These are phyloP conservation scores for Drosophila bocki DNA, from an alignment of 1,140 invertebrate species.

Conservation along the genomic window DNA sequence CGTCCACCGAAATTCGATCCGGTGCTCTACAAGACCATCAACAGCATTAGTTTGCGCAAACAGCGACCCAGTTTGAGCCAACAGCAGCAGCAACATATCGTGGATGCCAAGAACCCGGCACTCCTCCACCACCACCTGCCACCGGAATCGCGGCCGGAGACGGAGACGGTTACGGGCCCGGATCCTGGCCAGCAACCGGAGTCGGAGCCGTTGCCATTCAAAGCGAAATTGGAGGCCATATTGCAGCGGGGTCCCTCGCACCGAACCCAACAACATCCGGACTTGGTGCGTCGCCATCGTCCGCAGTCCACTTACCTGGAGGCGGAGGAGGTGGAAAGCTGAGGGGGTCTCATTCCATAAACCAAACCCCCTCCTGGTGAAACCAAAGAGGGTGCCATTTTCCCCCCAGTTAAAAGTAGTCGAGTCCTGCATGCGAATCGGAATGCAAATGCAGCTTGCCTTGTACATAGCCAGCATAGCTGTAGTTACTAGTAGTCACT, in stretches of 20 bases:
- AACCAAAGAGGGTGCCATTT: slow-evolving; percentile 49
- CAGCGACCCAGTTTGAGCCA: slow-evolving; percentile 74
- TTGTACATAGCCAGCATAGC: slow-evolving; percentile 46
- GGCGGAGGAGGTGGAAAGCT: slow-evolving; percentile 41
- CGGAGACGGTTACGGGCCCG: slow-evolving; percentile 16
- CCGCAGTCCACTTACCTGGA: slow-evolving; percentile 64
- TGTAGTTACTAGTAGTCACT: slow-evolving; percentile 34
- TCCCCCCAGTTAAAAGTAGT: slow-evolving; percentile 30
- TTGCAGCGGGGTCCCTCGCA: slow-evolving; percentile 80
- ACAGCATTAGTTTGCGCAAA: slow-evolving; percentile 74
- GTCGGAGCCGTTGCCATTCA: slow-evolving; percentile 67
- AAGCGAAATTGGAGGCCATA: slow-evolving; percentile 82
- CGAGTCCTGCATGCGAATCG: slow-evolving; percentile 23
- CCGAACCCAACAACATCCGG: slow-evolving; percentile 72
- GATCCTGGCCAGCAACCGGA: slow-evolving; percentile 33
- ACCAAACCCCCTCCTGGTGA: background rate
- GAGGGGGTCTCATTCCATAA: slow-evolving; percentile 30
- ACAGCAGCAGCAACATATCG: slow-evolving; percentile 48
- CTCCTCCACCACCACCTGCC: slow-evolving; percentile 10
- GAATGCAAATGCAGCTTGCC: slow-evolving; percentile 41
- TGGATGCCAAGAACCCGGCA: slow-evolving; percentile 62
- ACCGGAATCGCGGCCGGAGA: slow-evolving; percentile 25
- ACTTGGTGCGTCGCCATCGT: slow-evolving; percentile 53
- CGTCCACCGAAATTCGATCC: slow-evolving; percentile 84
- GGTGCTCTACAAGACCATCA: slow-evolving; percentile 81